phyloP scores from a whole-genome alignment of 2,797 vertebrate species.

The Aphelocoma californica region DNA sequence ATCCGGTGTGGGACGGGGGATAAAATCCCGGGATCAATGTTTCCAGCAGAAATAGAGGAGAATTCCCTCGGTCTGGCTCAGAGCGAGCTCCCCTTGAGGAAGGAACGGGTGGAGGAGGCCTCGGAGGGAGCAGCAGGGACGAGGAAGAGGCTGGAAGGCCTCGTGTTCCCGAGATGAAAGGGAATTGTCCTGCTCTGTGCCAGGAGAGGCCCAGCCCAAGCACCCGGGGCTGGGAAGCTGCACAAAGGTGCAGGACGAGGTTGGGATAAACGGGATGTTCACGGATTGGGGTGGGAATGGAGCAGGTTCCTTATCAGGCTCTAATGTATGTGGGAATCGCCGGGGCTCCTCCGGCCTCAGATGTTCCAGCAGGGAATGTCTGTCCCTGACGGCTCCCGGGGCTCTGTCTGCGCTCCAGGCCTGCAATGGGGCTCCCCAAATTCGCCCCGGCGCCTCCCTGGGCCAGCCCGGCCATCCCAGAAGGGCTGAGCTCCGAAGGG shows the following conservation, averaged over 20 bases:
- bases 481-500: neutral
- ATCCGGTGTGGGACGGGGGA: neutral
- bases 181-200: neutral
- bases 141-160: neutral
- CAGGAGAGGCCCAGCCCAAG: neutral
- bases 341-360: neutral
- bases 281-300: neutral
- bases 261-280: neutral
- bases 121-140: neutral
- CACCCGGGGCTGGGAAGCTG: neutral
- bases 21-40: accelerated
- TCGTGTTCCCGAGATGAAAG: neutral
- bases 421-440: neutral
- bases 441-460: neutral
- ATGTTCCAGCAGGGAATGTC: neutral
- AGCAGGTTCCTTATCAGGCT: conserved; percentile 11
- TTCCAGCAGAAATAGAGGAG: neutral
- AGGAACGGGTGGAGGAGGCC: neutral
- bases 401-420: neutral
- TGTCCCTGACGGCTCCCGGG: neutral
- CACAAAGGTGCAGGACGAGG: neutral
- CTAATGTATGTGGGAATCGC: neutral
- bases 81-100: neutral
- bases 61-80: accelerated
- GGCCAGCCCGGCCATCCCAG: accelerated